Percentiles rank a stretch among this genome's conserved stretches.
Conservation (phyloP, 2,888 invertebrate species). For the Danaus chrysippus region DNA sequence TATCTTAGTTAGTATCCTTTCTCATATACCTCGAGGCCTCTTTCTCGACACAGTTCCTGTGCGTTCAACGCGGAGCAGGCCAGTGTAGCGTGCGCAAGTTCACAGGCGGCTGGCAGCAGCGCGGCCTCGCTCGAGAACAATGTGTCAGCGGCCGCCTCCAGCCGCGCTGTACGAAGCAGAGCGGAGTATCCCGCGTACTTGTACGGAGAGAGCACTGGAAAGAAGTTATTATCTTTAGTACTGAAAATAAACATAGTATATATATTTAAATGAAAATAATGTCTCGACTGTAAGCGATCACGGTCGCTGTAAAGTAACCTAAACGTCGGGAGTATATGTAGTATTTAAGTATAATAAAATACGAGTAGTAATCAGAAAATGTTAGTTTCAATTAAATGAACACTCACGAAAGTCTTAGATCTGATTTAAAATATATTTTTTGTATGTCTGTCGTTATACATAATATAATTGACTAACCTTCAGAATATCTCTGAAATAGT, state of each 20-base stretch:
- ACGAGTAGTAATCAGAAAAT: too few relatives aligned
- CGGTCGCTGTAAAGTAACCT: too few relatives aligned
- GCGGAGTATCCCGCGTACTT: conserved; percentile 99
- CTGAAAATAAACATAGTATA: conserved; percentile 5
- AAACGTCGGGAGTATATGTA: too few relatives aligned
- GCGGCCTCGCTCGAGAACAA: conserved; percentile 83
- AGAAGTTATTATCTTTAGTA: neutral
- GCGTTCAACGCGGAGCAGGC: conserved; percentile 98
- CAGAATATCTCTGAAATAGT: conserved; percentile 92
- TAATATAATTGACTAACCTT: conserved; percentile 76
- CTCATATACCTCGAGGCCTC: conserved; percentile 87
- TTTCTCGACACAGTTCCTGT: conserved; percentile 96
- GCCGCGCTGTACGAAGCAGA: conserved; percentile 94
- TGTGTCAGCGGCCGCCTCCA: conserved; percentile 95
- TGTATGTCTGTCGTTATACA: too few relatives aligned
- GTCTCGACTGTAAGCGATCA: too few relatives aligned
- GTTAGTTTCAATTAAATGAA: too few relatives aligned
- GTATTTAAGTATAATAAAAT: too few relatives aligned
- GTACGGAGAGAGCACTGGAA: conserved; percentile 91
- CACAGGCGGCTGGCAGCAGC: conserved; percentile 93
- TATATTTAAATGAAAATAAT: neutral
- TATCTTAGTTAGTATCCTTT: neutral
- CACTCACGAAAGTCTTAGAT: neutral
- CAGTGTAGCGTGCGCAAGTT: conserved; percentile 97
- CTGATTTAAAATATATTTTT: neutral